Base-by-base conservation (phyloP, 2,888 invertebrate species). In the Teleiodes luculella region DNA sequence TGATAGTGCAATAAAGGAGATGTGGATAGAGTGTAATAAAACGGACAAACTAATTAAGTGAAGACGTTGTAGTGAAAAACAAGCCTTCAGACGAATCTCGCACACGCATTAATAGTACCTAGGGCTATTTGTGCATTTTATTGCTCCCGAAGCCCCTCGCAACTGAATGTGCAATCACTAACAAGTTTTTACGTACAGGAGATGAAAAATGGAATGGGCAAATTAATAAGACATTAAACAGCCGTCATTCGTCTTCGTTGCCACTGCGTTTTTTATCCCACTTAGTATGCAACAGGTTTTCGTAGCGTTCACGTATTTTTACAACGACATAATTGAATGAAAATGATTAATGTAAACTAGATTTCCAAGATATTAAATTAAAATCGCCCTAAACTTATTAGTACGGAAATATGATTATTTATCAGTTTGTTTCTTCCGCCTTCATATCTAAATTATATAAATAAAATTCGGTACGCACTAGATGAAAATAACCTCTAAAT, bases 91-190 rank as follows among this genome's bases (percentile, higher is more conserved):
- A 54, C 33, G 53, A 54, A 48, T 13, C 39, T 18, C n/a, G 46
- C 57, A 37, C 31, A 24, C 41, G 24, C 37, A 45, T 55, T 53
- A 14, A 50, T 36, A 37, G 37, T 54, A 35, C 54, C 45, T 45
- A 45, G 35, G 54, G 54, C 45, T 54, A 45, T 54, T 54, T 54
- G 35, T 50, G 50, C 43, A 47, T 54, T 37, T 54, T 43, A 54
- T 54, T 43, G 50, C 30, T 28, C 48, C 14, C 50, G 50, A 20
- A 30, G 50, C 13, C 50, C 36, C 46, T 31, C 24, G 67, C 67
- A 57, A 55, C 55, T 56, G 43, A 48, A 56, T 55, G 51, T 58
- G 55, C 70, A 66, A 74, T 41, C 18, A 18, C 18, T 43, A 24
- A 43, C 43, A 43, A 43, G 43, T 43, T 43, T 43, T 43, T 43